Evolutionary conservation across 2,797 vertebrate genomes (phyloP), one percentile per base, ranked within the genome.

Genomic region (Hippoglossus hippoglossus): DNA sequence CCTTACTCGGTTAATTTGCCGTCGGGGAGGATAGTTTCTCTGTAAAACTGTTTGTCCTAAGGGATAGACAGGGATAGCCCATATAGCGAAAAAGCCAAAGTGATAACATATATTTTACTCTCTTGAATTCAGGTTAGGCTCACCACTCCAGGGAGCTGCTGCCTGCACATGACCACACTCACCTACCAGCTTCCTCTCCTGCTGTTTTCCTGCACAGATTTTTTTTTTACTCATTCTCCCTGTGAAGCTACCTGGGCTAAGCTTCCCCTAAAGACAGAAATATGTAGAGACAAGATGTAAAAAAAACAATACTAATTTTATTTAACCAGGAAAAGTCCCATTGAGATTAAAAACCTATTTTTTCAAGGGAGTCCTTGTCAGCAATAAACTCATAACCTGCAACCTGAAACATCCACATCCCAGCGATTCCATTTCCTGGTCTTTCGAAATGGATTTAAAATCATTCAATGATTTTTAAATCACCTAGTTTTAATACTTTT

Each of bases 81-180:
- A 44, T 62, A 69, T 70, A 64, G 67, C 47, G 63, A 41, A 59
- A 59, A 71, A 47, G 53, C 60, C 41, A 34, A 26, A 64, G 58
- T 5, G 28, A 59, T 65, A 80, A 74, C 63, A 77, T 75, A 80
- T 75, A 73, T 83, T 82, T 80, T 47, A 71, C 66, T 73, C 71
- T 74, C 58, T 73, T 74, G 54, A 73, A 69, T 74, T 72, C 60
- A 79, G 74, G 75, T 41, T 76, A 79, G 64, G 71, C 52, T 66
- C 28, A 8, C 18, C 28, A 52, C 86, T 79, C 65, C 63, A 28
- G 82, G 80, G 80, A 77, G 65, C 63, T 24, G 7, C 60, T 73
- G 41, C 58, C 22, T 69, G 61, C 70, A 66, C 67, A 66, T 55
- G 70, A 70, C 66, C 57, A 21, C 54, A 19, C 54, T 78, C 63